phyloP scores from a whole-genome alignment of 2,113 vertebrate species.

The human (Homo sapiens) region DNA sequence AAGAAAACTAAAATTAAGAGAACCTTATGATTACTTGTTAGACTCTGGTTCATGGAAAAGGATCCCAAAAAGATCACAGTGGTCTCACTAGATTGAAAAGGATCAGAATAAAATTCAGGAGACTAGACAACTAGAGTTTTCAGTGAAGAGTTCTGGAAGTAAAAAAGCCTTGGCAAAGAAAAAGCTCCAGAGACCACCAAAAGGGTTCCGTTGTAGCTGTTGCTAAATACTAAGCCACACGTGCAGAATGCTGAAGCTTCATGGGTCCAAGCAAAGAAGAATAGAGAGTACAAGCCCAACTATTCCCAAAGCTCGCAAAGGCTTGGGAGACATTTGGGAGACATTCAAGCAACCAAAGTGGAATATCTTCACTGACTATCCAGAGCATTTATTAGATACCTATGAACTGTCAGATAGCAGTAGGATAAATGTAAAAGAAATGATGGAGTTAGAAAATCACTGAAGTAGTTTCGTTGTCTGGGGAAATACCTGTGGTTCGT shows the following conservation, averaged over 20 bases:
- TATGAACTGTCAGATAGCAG: neutral
- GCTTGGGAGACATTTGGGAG: neutral
- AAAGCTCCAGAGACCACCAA: neutral
- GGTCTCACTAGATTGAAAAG: neutral
- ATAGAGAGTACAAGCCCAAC: neutral
- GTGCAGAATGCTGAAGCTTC: neutral
- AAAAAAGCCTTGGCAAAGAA: neutral
- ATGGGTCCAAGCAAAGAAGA: neutral
- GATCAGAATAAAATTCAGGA: neutral
- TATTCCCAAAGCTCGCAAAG: neutral
- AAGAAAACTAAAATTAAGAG: neutral
- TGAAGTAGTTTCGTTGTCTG: too few relatives aligned
- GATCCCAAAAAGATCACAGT: neutral
- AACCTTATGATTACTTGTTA: neutral
- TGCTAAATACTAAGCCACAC: neutral
- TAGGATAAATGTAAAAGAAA: neutral
- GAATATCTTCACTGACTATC: neutral
- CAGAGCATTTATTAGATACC: neutral
- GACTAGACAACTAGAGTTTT: neutral
- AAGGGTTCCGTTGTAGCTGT: neutral
- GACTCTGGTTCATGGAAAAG: neutral
- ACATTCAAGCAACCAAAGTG: neutral
- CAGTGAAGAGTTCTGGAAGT: neutral
- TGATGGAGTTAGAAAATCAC: neutral
- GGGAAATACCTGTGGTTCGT: too few relatives aligned